Evolutionary conservation across 2,113 vertebrate species (phyloP).

Genomic region (Ctenomys sociabilis): DNA sequence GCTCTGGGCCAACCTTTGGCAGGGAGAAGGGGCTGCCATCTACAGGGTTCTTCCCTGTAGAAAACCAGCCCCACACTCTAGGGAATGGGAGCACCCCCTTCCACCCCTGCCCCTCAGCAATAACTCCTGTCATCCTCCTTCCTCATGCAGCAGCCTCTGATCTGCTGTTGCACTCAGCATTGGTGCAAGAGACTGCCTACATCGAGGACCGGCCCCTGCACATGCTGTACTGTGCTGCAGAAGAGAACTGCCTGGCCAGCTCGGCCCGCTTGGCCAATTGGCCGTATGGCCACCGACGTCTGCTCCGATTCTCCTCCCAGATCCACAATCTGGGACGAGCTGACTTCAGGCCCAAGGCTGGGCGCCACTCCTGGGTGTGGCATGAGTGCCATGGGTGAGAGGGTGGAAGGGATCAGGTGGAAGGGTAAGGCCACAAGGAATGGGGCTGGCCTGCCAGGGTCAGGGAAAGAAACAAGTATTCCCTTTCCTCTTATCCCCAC

Average conservation of each 20-base stretch:
- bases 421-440: background rate
- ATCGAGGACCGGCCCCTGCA: slow-evolving; percentile 98
- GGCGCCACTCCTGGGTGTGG: slow-evolving; percentile 99
- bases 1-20: background rate
- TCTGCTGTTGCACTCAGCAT: slow-evolving; percentile 91
- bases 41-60: background rate
- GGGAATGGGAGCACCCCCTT: fast-evolving
- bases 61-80: background rate
- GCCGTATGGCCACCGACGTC: slow-evolving; percentile 97
- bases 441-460: background rate
- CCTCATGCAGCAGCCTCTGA: slow-evolving; percentile 92
- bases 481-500: slow-evolving; percentile 53
- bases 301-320: slow-evolving; percentile 98
- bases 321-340: slow-evolving; percentile 97
- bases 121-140: background rate
- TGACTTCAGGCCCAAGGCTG: slow-evolving; percentile 97
- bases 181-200: slow-evolving; percentile 97
- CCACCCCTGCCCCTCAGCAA: fast-evolving
- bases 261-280: slow-evolving; percentile 94
- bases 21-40: background rate
- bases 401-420: background rate
- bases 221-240: slow-evolving; percentile 97
- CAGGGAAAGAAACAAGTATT: background rate
- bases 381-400: slow-evolving; percentile 96
- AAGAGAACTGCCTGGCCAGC: slow-evolving; percentile 96